phyloP scores from a whole-genome alignment of 2,888 invertebrate genomes.

The Myathropa florea region DNA sequence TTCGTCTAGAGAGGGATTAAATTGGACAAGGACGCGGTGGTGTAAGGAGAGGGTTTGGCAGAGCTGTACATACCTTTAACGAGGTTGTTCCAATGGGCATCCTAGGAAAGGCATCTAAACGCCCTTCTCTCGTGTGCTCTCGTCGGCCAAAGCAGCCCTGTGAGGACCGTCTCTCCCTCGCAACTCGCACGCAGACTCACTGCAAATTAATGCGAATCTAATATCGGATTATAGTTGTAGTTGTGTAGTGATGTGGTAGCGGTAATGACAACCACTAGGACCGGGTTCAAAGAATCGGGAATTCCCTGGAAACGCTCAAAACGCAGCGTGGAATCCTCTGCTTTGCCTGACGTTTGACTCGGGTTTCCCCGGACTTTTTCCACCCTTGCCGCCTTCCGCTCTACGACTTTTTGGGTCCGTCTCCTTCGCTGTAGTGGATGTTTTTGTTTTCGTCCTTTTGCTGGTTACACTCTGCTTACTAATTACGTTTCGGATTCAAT shows the following conservation, averaged over 20 bases:
- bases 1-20: slow-evolving; percentile 21
- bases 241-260: slow-evolving; percentile 1
- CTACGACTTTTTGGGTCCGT: background rate
- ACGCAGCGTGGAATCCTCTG: background rate
- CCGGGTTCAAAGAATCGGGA: background rate
- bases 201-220: slow-evolving; percentile 20
- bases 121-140: slow-evolving; percentile 1
- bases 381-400: background rate
- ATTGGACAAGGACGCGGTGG: background rate
- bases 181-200: background rate
- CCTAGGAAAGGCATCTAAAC: slow-evolving; percentile 58
- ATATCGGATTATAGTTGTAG: background rate
- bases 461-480: slow-evolving; percentile 3
- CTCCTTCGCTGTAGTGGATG: background rate
- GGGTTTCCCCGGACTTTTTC: background rate
- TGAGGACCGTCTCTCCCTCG: no score
- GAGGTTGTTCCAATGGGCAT: slow-evolving; percentile 56
- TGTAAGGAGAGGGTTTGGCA: background rate
- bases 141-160: background rate
- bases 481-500: slow-evolving; percentile 51
- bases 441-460: background rate
- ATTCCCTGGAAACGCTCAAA: background rate
- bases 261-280: background rate
- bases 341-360: slow-evolving; percentile 18
- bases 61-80: slow-evolving; percentile 65